These are phyloP conservation scores for Grallaria varia DNA, from an alignment of 2,113 vertebrate genomes.

Conservation along the genomic window DNA sequence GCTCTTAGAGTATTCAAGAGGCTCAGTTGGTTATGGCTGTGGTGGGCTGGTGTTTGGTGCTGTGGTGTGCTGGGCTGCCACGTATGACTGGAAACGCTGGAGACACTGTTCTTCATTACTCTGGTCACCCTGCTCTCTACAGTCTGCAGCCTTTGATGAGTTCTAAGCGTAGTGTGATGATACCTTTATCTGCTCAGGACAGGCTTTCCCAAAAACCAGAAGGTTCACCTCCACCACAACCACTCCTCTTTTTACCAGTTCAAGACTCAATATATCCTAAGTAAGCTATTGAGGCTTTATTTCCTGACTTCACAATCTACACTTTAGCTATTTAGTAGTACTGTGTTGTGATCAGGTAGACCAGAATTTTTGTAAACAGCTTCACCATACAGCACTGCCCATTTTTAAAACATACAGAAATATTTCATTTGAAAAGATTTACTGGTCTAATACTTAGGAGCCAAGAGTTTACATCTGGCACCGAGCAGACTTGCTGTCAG, in stretches of 20 bases:
- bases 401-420: not conserved
- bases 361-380: not conserved
- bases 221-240: not conserved
- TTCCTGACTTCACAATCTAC: not conserved
- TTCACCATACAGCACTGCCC: not conserved
- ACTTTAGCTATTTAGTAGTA: not conserved
- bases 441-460: not conserved
- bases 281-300: not conserved
- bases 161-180: not conserved
- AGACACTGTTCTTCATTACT: not conserved
- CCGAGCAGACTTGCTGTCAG: not conserved
- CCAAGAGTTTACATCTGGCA: not conserved
- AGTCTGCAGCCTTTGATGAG: not conserved
- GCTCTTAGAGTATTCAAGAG: rapidly evolving
- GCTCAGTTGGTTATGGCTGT: rapidly evolving
- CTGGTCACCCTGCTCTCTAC: not conserved
- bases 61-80: not conserved
- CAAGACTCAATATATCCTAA: not conserved
- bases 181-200: not conserved
- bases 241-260: not conserved
- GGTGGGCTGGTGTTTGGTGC: not conserved
- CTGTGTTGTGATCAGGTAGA: not conserved
- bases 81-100: rapidly evolving
- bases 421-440: not conserved
- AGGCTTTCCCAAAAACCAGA: not conserved